Conservation (phyloP, 2,797 vertebrate species). For the Mormyrops boulengeri region DNA sequence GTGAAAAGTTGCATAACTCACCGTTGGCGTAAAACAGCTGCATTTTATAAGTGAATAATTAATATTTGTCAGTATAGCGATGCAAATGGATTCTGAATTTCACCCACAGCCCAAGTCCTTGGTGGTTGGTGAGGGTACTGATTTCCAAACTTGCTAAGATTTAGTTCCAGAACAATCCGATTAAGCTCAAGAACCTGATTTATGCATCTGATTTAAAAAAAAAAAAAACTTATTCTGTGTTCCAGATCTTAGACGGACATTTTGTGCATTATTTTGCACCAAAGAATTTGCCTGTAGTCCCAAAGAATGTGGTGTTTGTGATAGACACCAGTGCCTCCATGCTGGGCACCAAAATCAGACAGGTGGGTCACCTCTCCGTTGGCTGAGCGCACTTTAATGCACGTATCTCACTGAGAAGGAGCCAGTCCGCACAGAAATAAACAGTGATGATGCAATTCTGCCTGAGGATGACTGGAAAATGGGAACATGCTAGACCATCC, state of each 20-base stretch:
- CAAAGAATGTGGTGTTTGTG: conserved; percentile 93
- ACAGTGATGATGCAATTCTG: not conserved
- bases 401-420: not conserved
- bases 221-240: not conserved
- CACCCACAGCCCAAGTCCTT: not conserved
- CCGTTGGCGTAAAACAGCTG: not conserved
- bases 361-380: conserved; percentile 60
- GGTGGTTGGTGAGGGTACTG: not conserved
- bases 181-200: not conserved
- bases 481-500: not conserved
- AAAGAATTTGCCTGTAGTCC: conserved; percentile 80
- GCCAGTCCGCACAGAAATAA: not conserved
- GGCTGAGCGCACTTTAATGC: not conserved
- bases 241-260: conserved; percentile 83
- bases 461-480: conserved; percentile 4
- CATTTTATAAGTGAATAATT: not conserved
- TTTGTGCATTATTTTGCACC: conserved; percentile 97
- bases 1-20: not conserved
- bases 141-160: not conserved
- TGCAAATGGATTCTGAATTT: not conserved
- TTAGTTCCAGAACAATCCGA: not conserved
- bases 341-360: conserved; percentile 83
- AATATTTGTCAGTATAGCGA: not conserved
- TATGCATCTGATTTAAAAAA: not conserved
- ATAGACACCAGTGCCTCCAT: conserved; percentile 95